Percentiles rank a stretch among this genome's conserved stretches.
These are phyloP conservation scores for Creontiades dilutus DNA, from an alignment of 2,888 invertebrate species.

Conservation along the genomic window DNA sequence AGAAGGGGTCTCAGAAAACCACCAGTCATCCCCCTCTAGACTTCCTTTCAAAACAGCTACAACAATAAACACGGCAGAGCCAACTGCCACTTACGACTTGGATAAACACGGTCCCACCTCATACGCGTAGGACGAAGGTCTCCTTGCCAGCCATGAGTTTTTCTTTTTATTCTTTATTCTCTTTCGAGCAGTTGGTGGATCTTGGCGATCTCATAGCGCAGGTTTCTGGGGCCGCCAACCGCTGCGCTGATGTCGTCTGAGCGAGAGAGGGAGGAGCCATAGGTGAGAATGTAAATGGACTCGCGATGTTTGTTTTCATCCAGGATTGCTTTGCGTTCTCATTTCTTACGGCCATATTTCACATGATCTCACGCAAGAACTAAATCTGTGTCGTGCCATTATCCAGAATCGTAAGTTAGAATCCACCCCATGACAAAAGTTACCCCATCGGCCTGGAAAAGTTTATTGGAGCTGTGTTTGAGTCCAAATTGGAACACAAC, in stretches of 20 bases:
- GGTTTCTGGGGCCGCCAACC: neutral
- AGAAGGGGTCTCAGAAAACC: constrained; percentile 30
- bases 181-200: constrained; percentile 1
- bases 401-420: no score
- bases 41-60: constrained; percentile 66
- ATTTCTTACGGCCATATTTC: no score
- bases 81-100: constrained; percentile 67
- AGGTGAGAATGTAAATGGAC: neutral
- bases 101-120: constrained; percentile 59
- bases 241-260: neutral
- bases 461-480: no score
- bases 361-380: no score
- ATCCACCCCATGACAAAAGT: no score
- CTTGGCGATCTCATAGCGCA: neutral
- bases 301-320: neutral
- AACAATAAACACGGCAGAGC: constrained; percentile 66
- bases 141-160: constrained; percentile 39
- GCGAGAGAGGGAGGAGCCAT: neutral
- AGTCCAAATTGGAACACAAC: no score
- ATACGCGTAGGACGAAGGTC: constrained; percentile 22
- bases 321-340: no score
- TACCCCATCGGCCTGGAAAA: no score
- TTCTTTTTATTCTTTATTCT: constrained; percentile 24
- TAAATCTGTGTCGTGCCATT: no score
- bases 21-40: constrained; percentile 57